Evolutionary conservation across 1,140 invertebrate genomes (phyloP).

Genomic region (Formica selysi): DNA sequence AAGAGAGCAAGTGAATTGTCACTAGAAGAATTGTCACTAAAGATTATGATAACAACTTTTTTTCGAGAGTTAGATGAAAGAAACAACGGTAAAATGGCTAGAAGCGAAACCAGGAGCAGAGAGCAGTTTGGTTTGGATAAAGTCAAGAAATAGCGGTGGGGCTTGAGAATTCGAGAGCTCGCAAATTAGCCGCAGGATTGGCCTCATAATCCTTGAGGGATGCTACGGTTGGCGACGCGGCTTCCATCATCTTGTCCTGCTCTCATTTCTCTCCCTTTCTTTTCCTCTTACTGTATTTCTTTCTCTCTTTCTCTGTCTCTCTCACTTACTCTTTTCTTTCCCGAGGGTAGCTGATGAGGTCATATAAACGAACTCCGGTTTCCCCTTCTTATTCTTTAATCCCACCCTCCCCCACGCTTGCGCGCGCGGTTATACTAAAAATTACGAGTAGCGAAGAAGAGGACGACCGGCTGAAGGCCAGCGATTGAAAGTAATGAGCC

Average conservation of each 20-base stretch:
- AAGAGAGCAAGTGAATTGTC: no score
- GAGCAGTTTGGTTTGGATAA: conserved; percentile 59
- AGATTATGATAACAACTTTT: background rate
- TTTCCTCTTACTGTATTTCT: background rate
- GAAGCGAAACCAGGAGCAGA: conserved; percentile 52
- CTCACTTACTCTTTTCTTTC: conserved; percentile 44
- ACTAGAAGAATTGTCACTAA: no score
- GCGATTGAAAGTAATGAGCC: conserved; percentile 85
- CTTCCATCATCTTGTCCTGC: conserved; percentile 69
- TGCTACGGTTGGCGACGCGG: conserved; percentile 68
- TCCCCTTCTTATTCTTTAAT: conserved; percentile 85
- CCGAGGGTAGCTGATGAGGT: conserved; percentile 80
- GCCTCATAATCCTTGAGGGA: conserved; percentile 85
- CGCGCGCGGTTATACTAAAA: conserved; percentile 79
- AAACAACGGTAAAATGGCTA: conserved; percentile 63
- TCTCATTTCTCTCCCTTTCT: conserved; percentile 54
- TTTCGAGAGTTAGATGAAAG: conserved; percentile 46
- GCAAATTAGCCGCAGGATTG: conserved; percentile 86
- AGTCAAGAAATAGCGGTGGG: conserved; percentile 63
- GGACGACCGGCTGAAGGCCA: conserved; percentile 60
- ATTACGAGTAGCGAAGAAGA: conserved; percentile 75
- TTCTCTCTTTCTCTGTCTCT: conserved; percentile 29
- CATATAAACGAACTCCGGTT: conserved; percentile 84
- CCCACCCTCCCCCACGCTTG: conserved; percentile 69
- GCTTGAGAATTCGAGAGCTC: conserved; percentile 80